Evolutionary conservation across 2,888 invertebrate genomes (phyloP), one percentile per base, ranked within the genome.

Genomic region (Tetropium fuscum): DNA sequence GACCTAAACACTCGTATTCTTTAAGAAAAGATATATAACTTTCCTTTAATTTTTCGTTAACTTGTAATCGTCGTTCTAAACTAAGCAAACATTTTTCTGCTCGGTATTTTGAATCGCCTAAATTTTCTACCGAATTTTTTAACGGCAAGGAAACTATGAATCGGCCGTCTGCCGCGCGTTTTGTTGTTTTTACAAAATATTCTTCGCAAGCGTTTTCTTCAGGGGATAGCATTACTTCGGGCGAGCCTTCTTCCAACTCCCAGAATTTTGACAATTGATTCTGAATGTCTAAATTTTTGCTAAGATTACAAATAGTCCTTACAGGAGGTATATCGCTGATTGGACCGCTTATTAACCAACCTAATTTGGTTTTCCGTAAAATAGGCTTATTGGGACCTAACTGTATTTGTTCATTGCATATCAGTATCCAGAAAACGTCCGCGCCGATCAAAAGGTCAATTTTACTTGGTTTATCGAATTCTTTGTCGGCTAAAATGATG

Each of bases 141-240:
- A 64, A 60, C 18, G 65, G 65, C 40, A 68, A 43, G 19, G 44
- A 22, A 8, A 68, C 64, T n/a, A 66, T 56, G 25, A 61, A 58
- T 13, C 40, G 19, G 0, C 54, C 60, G 27, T 64, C 49, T 15
- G 19, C 30, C 15, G 32, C 40, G 6, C 49, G 47, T 27, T 55
- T 47, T 11, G 18, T 19, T 19, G 18, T 53, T 30, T 58, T 15
- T 36, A 22, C 2, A 19, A 60, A 66, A 20, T 51, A 34, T 5
- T 49, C 20, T 49, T 58, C 57, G 10, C 61, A 61, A 1, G 10
- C 20, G 20, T 32, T 10, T 25, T 62, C 62, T 13, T 58, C 62
- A 15, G 54, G 27, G 5, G 61, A 54, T n/a, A 58, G 8, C 6
- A 8, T 11, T 45, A 10, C 8, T 45, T 13, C 15, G 18, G 16